A percentile compares a stretch with the other conserved stretches of the same genome.
Evolutionary conservation across 2,797 vertebrate species (phyloP).

Genomic region (Arctocebus calabarensis): DNA sequence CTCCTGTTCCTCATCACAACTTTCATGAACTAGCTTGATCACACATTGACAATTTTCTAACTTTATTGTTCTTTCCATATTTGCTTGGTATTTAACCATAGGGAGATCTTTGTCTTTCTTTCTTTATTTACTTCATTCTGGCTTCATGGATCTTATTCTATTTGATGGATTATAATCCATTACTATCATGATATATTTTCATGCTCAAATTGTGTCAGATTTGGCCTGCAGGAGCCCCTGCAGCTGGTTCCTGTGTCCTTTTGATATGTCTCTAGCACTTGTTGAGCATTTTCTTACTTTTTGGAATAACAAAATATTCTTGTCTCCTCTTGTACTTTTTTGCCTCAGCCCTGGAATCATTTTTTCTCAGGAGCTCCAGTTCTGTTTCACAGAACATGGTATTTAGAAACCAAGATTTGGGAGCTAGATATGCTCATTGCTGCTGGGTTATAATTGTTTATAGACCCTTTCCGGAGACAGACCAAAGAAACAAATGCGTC

Average conservation of each 20-base stretch:
- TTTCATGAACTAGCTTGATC: background rate
- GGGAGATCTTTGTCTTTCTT: background rate
- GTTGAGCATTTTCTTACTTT: background rate
- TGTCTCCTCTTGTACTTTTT: background rate
- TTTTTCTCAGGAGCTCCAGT: background rate
- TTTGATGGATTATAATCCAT: background rate
- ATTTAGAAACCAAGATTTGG: slow-evolving; percentile 44
- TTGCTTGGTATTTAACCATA: background rate
- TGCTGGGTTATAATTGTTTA: background rate
- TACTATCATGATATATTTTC: background rate
- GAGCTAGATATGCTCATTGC: background rate
- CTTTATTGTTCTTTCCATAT: slow-evolving; percentile 4
- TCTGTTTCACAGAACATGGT: background rate
- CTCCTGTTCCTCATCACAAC: background rate
- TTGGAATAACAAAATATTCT: background rate
- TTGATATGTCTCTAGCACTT: background rate
- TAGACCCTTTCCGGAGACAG: background rate
- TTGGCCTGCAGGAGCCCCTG: background rate
- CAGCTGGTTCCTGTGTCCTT: background rate
- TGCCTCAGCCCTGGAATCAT: background rate
- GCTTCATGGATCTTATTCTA: background rate
- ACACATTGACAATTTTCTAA: background rate
- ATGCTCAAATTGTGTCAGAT: background rate
- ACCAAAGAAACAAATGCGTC: background rate
- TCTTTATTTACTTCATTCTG: background rate